These are phyloP conservation scores for Amblyjoppa proteus DNA, from an alignment of 2,888 invertebrate species.

Conservation along the genomic window DNA sequence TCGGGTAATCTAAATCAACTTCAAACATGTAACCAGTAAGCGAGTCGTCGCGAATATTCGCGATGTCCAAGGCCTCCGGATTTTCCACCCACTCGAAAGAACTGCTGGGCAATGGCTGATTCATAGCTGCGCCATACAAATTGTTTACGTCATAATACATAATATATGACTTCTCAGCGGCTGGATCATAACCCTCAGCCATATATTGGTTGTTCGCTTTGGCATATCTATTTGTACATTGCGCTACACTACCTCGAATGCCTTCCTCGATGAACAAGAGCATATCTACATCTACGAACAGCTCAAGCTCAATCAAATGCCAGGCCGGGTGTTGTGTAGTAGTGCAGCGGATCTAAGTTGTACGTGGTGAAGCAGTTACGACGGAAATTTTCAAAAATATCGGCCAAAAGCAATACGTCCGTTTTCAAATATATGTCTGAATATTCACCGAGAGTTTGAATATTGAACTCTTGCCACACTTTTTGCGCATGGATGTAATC, in stretches of 20 bases:
- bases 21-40: slow-evolving; percentile 32
- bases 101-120: slow-evolving; percentile 74
- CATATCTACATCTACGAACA: slow-evolving; percentile 55
- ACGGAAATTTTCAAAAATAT: slow-evolving; percentile 67
- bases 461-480: slow-evolving; percentile 13
- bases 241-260: slow-evolving; percentile 54
- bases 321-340: slow-evolving; percentile 62
- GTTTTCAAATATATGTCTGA: slow-evolving; percentile 55
- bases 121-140: slow-evolving; percentile 80
- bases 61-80: slow-evolving; percentile 38
- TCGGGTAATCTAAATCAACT: slow-evolving; percentile 72
- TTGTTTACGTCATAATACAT: slow-evolving; percentile 80
- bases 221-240: slow-evolving; percentile 53
- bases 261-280: slow-evolving; percentile 53
- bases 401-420: slow-evolving; percentile 58
- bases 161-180: slow-evolving; percentile 72
- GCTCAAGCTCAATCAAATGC: slow-evolving; percentile 56
- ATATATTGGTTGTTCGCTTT: slow-evolving; percentile 59
- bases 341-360: slow-evolving; percentile 59
- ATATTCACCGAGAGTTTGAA: slow-evolving; percentile 18
- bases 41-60: not conserved
- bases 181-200: slow-evolving; percentile 23
- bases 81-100: slow-evolving; percentile 76
- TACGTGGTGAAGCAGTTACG: slow-evolving; percentile 42
- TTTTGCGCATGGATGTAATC: too few species aligned